Conservation (phyloP, 2,888 invertebrate species). For the Platycheirus albimanus region DNA sequence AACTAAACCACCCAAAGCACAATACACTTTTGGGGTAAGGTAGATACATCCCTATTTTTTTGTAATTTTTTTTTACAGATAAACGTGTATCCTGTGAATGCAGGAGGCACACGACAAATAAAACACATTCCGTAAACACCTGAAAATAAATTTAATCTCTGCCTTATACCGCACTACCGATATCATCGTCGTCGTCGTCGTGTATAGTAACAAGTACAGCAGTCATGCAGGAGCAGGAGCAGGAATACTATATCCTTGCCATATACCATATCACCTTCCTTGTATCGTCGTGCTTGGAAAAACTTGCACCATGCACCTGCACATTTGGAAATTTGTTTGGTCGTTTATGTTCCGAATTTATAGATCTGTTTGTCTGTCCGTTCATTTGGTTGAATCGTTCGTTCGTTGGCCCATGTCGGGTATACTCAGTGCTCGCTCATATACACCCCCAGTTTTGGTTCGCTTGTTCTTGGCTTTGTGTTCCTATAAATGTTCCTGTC, state of each 20-base stretch:
- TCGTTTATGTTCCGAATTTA: slow-evolving; percentile 72
- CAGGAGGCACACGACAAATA: slow-evolving; percentile 67
- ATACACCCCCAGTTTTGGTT: slow-evolving; percentile 48
- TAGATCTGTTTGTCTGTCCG: slow-evolving; percentile 65
- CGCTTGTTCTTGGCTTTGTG: slow-evolving; percentile 37
- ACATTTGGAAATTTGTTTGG: slow-evolving; percentile 73
- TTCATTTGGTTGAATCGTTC: slow-evolving; percentile 14
- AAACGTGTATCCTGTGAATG: slow-evolving; percentile 59
- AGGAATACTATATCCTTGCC: slow-evolving; percentile 22
- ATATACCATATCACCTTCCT: not conserved
- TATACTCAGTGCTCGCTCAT: not conserved
- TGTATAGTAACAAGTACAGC: not conserved
- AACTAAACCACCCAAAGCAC: not conserved
- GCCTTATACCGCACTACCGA: slow-evolving; percentile 61
- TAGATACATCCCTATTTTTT: not conserved
- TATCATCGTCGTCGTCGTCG: slow-evolving; percentile 1
- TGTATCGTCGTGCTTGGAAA: slow-evolving; percentile 63
- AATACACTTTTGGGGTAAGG: slow-evolving; percentile 20
- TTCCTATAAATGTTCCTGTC: slow-evolving; percentile 13
- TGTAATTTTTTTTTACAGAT: slow-evolving; percentile 55
- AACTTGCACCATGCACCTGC: slow-evolving; percentile 71
- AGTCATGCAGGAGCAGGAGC: slow-evolving; percentile 33
- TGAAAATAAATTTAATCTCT: slow-evolving; percentile 77
- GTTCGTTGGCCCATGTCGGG: slow-evolving; percentile 36
- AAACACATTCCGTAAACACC: slow-evolving; percentile 75